phyloP scores from a whole-genome alignment of 2,797 vertebrate genomes.

The Lithobates pipiens region DNA sequence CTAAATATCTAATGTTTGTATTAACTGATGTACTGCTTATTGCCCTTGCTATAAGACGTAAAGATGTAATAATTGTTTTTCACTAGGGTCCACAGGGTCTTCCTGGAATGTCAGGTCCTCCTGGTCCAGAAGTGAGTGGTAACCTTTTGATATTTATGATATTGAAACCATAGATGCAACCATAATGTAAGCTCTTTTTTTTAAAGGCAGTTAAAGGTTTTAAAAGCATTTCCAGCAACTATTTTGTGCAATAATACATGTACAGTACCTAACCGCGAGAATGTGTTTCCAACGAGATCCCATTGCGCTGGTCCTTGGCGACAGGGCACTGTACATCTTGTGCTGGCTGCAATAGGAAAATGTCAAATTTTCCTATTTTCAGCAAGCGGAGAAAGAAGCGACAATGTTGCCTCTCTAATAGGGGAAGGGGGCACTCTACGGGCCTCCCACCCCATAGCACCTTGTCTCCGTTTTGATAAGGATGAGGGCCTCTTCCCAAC shows the following conservation, averaged over 20 bases:
- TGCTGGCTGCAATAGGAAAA: no score
- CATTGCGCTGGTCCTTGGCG: no score
- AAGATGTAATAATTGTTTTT: not conserved
- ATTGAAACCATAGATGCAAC: not conserved
- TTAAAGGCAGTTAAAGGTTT: not conserved
- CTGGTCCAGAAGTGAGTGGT: slow-evolving; percentile 76
- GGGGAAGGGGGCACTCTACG: no score
- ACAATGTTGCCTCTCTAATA: no score
- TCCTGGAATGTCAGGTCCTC: slow-evolving; percentile 84
- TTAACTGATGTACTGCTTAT: not conserved
- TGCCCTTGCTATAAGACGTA: not conserved
- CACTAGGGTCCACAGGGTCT: slow-evolving; percentile 86
- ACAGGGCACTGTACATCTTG: no score
- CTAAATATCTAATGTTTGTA: not conserved
- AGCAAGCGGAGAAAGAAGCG: no score
- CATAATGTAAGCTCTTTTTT: not conserved
- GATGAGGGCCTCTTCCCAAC: no score
- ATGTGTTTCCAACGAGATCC: no score
- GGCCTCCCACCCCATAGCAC: no score
- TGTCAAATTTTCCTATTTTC: no score
- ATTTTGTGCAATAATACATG: not conserved
- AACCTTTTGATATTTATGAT: not conserved
- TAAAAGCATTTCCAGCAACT: not conserved
- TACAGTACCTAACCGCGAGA: no score
- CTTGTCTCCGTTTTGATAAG: no score